Conservation (phyloP, 1,140 invertebrate species). For the Hypothenemus hampei region DNA sequence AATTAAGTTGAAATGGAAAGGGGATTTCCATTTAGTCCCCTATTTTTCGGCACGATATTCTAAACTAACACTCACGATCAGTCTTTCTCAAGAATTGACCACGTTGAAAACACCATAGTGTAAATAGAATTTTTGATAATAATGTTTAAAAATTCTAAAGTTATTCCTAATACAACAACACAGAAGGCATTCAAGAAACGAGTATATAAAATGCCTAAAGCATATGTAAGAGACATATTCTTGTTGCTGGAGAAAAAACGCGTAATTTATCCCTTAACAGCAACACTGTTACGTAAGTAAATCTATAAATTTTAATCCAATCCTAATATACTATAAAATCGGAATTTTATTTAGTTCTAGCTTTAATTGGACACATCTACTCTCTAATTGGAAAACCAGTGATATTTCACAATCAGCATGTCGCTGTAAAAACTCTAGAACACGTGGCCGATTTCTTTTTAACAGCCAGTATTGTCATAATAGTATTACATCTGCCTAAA, state of each 20-base stretch:
- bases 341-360: slow-evolving; percentile 11
- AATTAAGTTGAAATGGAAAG: slow-evolving; percentile 6
- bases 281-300: slow-evolving; percentile 14
- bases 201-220: slow-evolving; percentile 6
- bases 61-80: not conserved
- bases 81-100: too few species aligned
- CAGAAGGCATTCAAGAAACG: slow-evolving; percentile 4
- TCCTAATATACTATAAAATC: not conserved
- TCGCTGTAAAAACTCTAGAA: slow-evolving; percentile 6
- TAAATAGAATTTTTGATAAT: too few species aligned
- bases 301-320: not conserved
- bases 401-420: slow-evolving; percentile 4
- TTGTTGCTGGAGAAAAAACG: slow-evolving; percentile 6
- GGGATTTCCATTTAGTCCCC: not conserved
- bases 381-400: slow-evolving; percentile 3
- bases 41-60: not conserved
- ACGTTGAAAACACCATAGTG: too few species aligned
- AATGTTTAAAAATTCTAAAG: too few species aligned
- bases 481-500: slow-evolving; percentile 15
- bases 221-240: slow-evolving; percentile 11
- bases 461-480: slow-evolving; percentile 14
- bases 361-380: slow-evolving; percentile 8
- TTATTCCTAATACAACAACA: too few species aligned
- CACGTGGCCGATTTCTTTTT: slow-evolving; percentile 14
- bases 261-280: slow-evolving; percentile 16